Evolutionary conservation across 2,888 invertebrate species (phyloP).

Genomic region (Lamproptera curius): DNA sequence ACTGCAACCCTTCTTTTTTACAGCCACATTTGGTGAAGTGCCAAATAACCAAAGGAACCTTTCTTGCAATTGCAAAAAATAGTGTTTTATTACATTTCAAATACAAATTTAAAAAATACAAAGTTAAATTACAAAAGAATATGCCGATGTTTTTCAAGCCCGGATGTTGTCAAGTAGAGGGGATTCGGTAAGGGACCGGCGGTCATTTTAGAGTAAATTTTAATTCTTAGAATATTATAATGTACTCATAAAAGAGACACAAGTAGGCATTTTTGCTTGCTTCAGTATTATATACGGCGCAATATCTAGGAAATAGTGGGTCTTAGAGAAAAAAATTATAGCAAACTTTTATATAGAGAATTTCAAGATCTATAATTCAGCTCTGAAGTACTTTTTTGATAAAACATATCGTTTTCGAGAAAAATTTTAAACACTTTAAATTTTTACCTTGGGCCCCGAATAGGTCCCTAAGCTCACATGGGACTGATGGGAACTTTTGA

Average conservation of each 20-base stretch:
- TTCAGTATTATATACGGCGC: background rate
- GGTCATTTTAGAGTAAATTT: background rate
- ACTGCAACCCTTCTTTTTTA: conserved; percentile 26
- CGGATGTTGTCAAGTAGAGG: background rate
- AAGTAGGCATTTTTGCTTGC: background rate
- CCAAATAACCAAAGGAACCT: conserved; percentile 24
- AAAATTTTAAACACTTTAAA: background rate
- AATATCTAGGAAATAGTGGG: background rate
- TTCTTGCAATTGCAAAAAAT: conserved; percentile 30
- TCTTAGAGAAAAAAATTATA: background rate
- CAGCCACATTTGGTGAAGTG: background rate
- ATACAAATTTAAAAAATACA: background rate
- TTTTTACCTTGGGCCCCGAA: background rate
- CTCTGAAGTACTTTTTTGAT: background rate
- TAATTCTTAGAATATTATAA: background rate
- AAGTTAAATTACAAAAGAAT: background rate
- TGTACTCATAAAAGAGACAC: background rate
- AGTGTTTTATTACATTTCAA: conserved; percentile 22
- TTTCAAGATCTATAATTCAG: background rate
- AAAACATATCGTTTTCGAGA: background rate
- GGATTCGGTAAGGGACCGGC: background rate
- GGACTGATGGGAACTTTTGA: conserved; percentile 24
- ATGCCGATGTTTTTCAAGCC: background rate
- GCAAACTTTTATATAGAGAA: background rate
- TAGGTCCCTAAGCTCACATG: conserved; percentile 19